Evolutionary conservation across 2,888 invertebrate genomes (phyloP).

Genomic region (Sarcophaga subvicina): DNA sequence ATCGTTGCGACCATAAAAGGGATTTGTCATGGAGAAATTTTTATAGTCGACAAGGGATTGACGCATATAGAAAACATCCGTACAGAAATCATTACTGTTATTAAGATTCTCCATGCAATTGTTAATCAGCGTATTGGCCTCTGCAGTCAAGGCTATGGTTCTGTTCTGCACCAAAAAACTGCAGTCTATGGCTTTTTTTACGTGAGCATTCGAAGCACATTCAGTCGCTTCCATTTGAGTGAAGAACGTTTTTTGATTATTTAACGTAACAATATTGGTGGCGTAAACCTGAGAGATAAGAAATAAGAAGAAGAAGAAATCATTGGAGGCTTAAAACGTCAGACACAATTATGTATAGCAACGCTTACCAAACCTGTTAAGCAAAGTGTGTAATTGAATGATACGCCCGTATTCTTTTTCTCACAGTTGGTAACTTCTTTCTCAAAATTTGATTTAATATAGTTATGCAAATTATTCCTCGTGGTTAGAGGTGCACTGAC

Average conservation of each 20-base stretch:
- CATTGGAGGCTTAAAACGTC: too few relatives aligned
- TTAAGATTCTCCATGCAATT: conserved; percentile 47
- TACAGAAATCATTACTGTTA: conserved; percentile 38
- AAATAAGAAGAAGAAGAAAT: not conserved
- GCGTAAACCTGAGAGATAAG: conserved; percentile 26
- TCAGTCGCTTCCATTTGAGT: conserved; percentile 27
- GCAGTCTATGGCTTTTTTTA: conserved; percentile 59
- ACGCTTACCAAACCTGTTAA: conserved; percentile 37
- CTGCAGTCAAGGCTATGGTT: conserved; percentile 39
- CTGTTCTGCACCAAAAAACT: conserved; percentile 39
- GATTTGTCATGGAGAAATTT: conserved; percentile 60
- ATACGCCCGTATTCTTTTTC: not conserved
- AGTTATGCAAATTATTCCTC: conserved; percentile 37
- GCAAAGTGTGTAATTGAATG: conserved; percentile 38
- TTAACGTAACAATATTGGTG: conserved; percentile 13
- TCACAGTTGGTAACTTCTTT: conserved; percentile 32
- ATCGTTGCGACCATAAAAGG: conserved; percentile 53
- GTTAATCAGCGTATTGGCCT: conserved; percentile 47
- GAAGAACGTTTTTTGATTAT: conserved; percentile 34
- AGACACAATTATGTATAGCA: not conserved
- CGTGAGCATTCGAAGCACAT: conserved; percentile 23
- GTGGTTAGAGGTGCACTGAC: not conserved
- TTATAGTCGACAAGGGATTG: conserved; percentile 25
- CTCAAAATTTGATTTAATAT: conserved; percentile 35
- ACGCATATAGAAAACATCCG: conserved; percentile 41